Evolutionary conservation across 2,113 vertebrate genomes (phyloP).

Genomic region (Eulemur macaco): DNA sequence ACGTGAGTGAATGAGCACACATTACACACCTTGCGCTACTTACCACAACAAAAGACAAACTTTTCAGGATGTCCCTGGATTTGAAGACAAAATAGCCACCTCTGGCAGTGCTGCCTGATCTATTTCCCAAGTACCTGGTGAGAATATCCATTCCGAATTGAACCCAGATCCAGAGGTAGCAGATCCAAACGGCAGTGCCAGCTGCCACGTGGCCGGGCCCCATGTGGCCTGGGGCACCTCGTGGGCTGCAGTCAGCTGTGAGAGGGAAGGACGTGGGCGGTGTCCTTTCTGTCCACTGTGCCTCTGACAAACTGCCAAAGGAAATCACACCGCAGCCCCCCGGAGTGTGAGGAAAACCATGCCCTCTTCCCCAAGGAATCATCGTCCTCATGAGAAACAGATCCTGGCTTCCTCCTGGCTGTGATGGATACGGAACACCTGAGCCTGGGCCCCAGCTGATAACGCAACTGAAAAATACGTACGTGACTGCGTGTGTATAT

Average conservation of each 20-base stretch:
- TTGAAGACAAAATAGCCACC: background rate
- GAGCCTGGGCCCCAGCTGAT: too few relatives aligned
- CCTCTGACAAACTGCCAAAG: background rate
- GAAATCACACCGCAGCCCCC: background rate
- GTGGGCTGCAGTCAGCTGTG: background rate
- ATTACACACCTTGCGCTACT: rapidly evolving
- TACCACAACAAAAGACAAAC: background rate
- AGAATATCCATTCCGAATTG: rapidly evolving
- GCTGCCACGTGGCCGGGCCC: rapidly evolving
- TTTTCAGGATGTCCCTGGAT: too few relatives aligned
- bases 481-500: rapidly evolving
- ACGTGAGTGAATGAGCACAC: rapidly evolving
- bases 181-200: rapidly evolving
- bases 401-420: background rate
- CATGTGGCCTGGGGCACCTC: rapidly evolving
- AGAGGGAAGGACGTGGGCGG: rapidly evolving
- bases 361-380: background rate
- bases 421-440: rapidly evolving
- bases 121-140: rapidly evolving
- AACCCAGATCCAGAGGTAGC: rapidly evolving
- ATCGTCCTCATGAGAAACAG: background rate
- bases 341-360: background rate
- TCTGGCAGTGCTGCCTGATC: background rate
- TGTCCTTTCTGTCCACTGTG: rapidly evolving
- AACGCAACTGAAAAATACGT: rapidly evolving